Conservation (phyloP, 1,140 invertebrate genomes). For the Cotesia vestalis region DNA sequence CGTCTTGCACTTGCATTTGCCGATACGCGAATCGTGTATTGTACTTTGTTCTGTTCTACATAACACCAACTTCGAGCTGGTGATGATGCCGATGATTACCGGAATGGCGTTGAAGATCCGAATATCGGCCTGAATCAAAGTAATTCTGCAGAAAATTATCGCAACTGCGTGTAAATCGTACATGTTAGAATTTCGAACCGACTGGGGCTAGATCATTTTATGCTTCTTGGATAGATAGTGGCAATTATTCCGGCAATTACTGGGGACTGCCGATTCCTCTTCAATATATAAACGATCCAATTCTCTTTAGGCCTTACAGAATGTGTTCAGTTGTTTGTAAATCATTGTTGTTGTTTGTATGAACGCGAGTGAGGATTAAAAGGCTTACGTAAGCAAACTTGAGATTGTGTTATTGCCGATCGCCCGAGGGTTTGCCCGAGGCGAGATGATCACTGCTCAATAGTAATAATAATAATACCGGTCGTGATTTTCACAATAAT, state of each 20-base stretch:
- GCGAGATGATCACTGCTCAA: conserved; percentile 10
- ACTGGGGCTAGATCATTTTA: conserved; percentile 38
- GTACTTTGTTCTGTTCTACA: conserved; percentile 47
- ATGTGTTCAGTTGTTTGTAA: too few species aligned
- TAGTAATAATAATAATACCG: background rate
- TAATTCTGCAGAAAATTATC: conserved; percentile 22
- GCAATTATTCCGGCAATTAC: conserved; percentile 64
- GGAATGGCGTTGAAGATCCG: conserved; percentile 62
- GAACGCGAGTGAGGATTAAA: background rate
- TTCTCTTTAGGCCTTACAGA: conserved; percentile 40
- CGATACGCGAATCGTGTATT: too few species aligned
- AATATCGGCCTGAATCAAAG: conserved; percentile 54
- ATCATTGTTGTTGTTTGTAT: background rate
- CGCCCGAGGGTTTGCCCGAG: background rate
- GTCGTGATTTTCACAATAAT: conserved; percentile 47
- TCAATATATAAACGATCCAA: conserved; percentile 57
- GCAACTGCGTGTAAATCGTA: conserved; percentile 35
- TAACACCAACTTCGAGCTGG: conserved; percentile 59
- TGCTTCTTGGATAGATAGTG: conserved; percentile 50
- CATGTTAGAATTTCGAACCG: conserved; percentile 27
- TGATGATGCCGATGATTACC: conserved; percentile 63
- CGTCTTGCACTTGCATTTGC: too few species aligned
- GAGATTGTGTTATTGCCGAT: conserved; percentile 51
- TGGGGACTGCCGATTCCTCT: conserved; percentile 55
- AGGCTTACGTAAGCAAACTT: background rate